Percentiles rank a stretch among this genome's conserved stretches.
Evolutionary conservation across 2,113 vertebrate species (phyloP).

Genomic region (Smithornis capensis): DNA sequence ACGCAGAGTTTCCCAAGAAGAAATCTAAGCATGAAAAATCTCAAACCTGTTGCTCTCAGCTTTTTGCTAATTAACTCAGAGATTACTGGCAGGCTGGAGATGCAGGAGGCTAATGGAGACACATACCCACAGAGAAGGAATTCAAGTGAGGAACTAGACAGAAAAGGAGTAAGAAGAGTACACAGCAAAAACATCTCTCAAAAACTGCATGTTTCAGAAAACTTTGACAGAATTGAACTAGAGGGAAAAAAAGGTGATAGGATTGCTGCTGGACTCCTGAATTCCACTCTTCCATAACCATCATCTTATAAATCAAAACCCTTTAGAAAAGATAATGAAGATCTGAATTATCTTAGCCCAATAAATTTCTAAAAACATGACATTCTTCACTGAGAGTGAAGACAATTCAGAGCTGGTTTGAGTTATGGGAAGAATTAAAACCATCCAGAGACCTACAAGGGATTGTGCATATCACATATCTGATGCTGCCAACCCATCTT

Average conservation of each 20-base stretch:
- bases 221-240: neutral
- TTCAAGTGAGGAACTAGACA: neutral
- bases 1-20: neutral
- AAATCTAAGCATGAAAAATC: neutral
- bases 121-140: neutral
- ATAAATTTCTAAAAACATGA: neutral
- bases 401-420: neutral
- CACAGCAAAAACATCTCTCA: neutral
- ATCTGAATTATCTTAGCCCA: neutral
- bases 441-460: neutral
- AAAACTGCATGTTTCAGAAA: neutral
- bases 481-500: neutral
- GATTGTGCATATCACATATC: neutral
- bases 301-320: neutral
- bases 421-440: conserved; percentile 2
- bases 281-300: neutral
- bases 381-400: neutral
- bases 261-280: neutral
- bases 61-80: neutral
- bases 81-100: neutral
- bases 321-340: neutral
- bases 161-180: neutral
- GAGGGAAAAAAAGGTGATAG: neutral
- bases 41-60: conserved; percentile 4
- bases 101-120: neutral